phyloP scores from a whole-genome alignment of 2,113 vertebrate species.

The Spermophilus dauricus region DNA sequence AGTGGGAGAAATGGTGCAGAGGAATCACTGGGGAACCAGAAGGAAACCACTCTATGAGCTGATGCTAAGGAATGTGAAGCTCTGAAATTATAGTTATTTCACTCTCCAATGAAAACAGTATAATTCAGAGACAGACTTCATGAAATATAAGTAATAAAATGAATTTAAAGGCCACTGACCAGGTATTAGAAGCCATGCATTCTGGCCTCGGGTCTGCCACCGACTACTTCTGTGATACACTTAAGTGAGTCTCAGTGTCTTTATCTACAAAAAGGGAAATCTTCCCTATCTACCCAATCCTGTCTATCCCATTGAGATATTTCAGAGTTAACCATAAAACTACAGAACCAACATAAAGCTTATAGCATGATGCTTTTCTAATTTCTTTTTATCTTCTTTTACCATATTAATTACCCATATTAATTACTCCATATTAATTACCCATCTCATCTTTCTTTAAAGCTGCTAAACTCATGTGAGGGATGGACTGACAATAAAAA shows the following conservation, averaged over 20 bases:
- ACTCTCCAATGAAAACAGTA: neutral
- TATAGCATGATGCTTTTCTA: neutral
- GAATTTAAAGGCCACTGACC: neutral
- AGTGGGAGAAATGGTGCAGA: neutral
- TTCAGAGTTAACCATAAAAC: neutral
- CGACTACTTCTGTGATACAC: neutral
- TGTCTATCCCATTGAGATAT: neutral
- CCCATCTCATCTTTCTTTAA: neutral
- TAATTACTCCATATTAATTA: neutral
- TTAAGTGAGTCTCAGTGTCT: neutral
- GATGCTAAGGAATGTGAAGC: neutral
- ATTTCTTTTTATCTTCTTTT: neutral
- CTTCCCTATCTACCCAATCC: neutral
- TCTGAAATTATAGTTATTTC: neutral
- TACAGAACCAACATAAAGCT: neutral
- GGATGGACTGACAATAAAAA: neutral
- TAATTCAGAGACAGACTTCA: neutral
- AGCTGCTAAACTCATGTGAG: neutral
- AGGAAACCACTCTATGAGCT: neutral
- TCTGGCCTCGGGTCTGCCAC: neutral
- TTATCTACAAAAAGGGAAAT: neutral
- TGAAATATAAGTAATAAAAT: neutral
- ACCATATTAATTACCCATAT: neutral
- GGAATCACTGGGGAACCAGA: neutral
- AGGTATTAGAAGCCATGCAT: neutral